Evolutionary conservation across 2,113 vertebrate genomes (phyloP), one percentile per base, ranked within the genome.

Genomic region (Oostethus manadensis): DNA sequence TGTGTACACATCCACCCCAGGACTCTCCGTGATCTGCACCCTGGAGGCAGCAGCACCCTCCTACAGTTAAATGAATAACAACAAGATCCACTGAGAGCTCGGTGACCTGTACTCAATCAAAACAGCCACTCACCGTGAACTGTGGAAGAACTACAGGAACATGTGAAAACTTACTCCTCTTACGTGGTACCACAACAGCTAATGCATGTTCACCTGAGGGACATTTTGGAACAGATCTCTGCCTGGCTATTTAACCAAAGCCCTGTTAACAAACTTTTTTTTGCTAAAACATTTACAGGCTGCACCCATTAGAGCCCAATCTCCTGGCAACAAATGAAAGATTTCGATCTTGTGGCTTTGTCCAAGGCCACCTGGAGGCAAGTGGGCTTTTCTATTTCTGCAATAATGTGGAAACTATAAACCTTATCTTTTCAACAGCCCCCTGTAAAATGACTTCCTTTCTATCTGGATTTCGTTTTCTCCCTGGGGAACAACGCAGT

Each of bases 341-440:
- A 71, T 77, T 79, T 53, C 38, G 60, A 74, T 83, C 78, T 20
- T 74, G 56, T 53, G 59, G 17, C 61, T 72, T 29, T 68, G 70
- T 62, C 51, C 21, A 38, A 21, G 45, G 40, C 35, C 55, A 54
- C 81, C 79, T 70, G 38, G 58, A 65, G 87, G 80, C 50, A 65
- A 40, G 44, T 17, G 47, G 59, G 55, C 60, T 58, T 71, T 76
- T 74, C 57, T 69, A 70, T 82, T 77, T 66, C 69, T 61, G 44
- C 56, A 69, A 55, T 71, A 76, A 76, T 77, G 62, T 65, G 14
- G 35, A 67, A 40, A 78, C 77, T 65, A 74, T 83, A 84, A 83
- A 83, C 42, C 70, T 84, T 82, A 85, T 86, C 82, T 86, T 70
- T 71, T 62, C 64, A 84, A 84, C 67, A 58, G 22, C 79, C 76